phyloP scores from a whole-genome alignment of 2,888 invertebrate genomes.

The Saturnia japonica region DNA sequence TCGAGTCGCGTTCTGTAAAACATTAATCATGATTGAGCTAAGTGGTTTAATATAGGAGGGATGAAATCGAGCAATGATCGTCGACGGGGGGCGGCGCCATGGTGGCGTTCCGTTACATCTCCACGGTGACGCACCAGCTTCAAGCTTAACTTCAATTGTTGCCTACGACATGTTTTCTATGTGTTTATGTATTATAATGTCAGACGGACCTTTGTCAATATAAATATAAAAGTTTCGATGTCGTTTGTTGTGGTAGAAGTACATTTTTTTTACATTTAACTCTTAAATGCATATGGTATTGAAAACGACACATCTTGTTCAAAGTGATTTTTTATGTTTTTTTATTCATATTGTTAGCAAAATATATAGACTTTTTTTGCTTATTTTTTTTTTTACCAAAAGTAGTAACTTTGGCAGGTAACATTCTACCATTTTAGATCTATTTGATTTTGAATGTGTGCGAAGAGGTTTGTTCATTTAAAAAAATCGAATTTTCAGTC shows the following conservation, averaged over 20 bases:
- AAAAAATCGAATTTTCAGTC: too few relatives aligned
- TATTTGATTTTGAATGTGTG: too few relatives aligned
- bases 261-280: neutral
- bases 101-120: slow-evolving; percentile 65
- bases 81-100: slow-evolving; percentile 76
- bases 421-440: too few relatives aligned
- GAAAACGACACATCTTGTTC: too few relatives aligned
- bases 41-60: slow-evolving; percentile 82
- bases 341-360: too few relatives aligned
- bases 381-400: too few relatives aligned
- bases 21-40: slow-evolving; percentile 83
- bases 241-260: neutral
- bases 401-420: too few relatives aligned
- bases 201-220: neutral
- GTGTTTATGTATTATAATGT: neutral
- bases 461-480: too few relatives aligned
- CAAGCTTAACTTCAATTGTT: neutral
- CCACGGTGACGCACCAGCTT: slow-evolving; percentile 54
- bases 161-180: neutral
- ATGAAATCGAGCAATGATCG: slow-evolving; percentile 80
- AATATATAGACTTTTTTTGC: too few relatives aligned
- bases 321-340: too few relatives aligned
- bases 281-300: neutral
- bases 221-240: neutral
- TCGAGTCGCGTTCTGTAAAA: slow-evolving; percentile 76